phyloP scores from a whole-genome alignment of 1,140 invertebrate genomes.

The Habropoda laboriosa region DNA sequence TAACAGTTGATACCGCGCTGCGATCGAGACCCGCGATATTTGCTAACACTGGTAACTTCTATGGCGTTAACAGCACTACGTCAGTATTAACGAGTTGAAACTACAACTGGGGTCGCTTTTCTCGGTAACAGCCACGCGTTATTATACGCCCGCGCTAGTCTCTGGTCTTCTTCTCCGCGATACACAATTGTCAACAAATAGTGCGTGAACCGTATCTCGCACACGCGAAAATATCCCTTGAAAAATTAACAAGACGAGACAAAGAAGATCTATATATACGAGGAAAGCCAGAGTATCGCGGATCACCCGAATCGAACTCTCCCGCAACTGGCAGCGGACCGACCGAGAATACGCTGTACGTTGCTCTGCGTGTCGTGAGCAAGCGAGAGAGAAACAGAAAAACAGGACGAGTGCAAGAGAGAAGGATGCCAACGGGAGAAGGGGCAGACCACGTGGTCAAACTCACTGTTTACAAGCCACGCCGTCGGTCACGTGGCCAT shows the following conservation, averaged over 20 bases:
- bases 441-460: conserved; percentile 77
- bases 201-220: background rate
- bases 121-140: background rate
- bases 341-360: conserved; percentile 61
- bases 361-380: conserved; percentile 56
- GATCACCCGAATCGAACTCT: conserved; percentile 52
- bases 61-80: background rate
- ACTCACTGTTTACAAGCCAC: conserved; percentile 77
- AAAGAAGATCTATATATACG: background rate
- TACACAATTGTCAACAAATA: background rate
- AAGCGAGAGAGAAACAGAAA: conserved; percentile 23
- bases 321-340: conserved; percentile 57
- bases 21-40: conserved; percentile 15
- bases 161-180: background rate
- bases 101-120: background rate
- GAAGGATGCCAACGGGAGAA: conserved; percentile 53
- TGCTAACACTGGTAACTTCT: conserved; percentile 41
- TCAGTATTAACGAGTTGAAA: background rate
- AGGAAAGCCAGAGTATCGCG: conserved; percentile 18
- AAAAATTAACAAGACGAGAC: background rate
- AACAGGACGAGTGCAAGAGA: conserved; percentile 1
- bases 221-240: background rate
- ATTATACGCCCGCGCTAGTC: no score
- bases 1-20: background rate
- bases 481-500: conserved; percentile 75